Percentiles rank a stretch among this genome's conserved stretches.
These are phyloP conservation scores for Hemithea aestivaria DNA, from an alignment of 2,888 invertebrate species.

Conservation along the genomic window DNA sequence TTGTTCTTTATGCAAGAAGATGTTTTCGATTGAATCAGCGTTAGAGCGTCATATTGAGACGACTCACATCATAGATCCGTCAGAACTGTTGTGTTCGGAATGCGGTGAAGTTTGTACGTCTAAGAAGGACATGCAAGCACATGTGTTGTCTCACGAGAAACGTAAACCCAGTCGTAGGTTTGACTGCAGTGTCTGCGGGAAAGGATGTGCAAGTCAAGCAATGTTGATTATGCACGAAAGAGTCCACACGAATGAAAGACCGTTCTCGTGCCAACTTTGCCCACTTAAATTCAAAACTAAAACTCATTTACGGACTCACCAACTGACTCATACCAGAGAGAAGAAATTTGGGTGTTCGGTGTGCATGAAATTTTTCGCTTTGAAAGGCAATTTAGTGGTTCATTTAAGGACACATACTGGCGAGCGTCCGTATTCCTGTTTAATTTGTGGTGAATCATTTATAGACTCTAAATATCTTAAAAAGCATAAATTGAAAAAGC, in stretches of 20 bases:
- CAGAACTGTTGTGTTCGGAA: slow-evolving; percentile 54
- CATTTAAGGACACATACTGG: slow-evolving; percentile 75
- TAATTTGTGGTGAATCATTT: slow-evolving; percentile 67
- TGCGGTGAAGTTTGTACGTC: slow-evolving; percentile 61
- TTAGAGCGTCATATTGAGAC: slow-evolving; percentile 66
- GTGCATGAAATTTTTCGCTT: slow-evolving; percentile 74
- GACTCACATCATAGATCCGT: slow-evolving; percentile 55
- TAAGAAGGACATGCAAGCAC: slow-evolving; percentile 55
- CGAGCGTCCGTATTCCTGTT: slow-evolving; percentile 69
- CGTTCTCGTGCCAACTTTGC: slow-evolving; percentile 67
- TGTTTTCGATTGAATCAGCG: slow-evolving; percentile 68
- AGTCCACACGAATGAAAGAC: slow-evolving; percentile 72
- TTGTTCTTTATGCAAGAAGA: slow-evolving; percentile 69
- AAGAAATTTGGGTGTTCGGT: slow-evolving; percentile 76
- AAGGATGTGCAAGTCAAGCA: slow-evolving; percentile 69
- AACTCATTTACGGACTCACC: slow-evolving; percentile 71
- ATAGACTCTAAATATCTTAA: slow-evolving; percentile 76
- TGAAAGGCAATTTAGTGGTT: slow-evolving; percentile 73
- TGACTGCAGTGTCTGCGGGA: slow-evolving; percentile 64
- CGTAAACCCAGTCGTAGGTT: slow-evolving; percentile 55
- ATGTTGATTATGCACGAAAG: slow-evolving; percentile 74
- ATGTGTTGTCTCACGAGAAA: slow-evolving; percentile 51
- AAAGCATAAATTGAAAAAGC: slow-evolving; percentile 71
- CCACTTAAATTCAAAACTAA: slow-evolving; percentile 70
- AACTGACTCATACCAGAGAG: slow-evolving; percentile 71